These are phyloP conservation scores for Clusia tigrina DNA, from an alignment of 2,888 invertebrate species.

Conservation along the genomic window DNA sequence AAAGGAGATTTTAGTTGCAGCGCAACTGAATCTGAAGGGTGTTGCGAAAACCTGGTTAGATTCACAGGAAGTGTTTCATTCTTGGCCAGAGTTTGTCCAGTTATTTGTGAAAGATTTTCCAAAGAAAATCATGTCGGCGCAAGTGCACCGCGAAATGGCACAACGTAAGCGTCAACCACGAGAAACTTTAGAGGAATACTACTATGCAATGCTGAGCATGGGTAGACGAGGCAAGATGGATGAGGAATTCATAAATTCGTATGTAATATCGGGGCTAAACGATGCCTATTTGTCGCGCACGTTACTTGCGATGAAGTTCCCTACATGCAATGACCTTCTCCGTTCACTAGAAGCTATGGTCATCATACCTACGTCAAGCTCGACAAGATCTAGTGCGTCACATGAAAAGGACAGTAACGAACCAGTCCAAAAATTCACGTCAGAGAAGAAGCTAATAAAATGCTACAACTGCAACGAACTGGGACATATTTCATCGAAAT, in stretches of 20 bases:
- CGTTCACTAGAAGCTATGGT: constrained; percentile 29
- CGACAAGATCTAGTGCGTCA: not conserved
- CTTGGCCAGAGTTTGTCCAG: constrained; percentile 15
- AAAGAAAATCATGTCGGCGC: constrained; percentile 19
- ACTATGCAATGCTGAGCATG: constrained; percentile 31
- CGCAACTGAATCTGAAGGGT: constrained; percentile 19
- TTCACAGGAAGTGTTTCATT: constrained; percentile 16
- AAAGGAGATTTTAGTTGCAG: constrained; percentile 17
- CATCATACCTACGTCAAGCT: too few species aligned
- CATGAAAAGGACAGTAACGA: not conserved
- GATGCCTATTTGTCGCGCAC: constrained; percentile 28
- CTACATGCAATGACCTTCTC: constrained; percentile 26
- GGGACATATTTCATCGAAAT: constrained; percentile 4
- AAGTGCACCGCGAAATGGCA: constrained; percentile 26
- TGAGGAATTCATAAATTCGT: constrained; percentile 34
- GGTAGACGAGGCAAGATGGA: constrained; percentile 30
- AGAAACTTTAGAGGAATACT: constrained; percentile 29
- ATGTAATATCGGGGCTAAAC: constrained; percentile 33
- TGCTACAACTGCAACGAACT: constrained; percentile 6
- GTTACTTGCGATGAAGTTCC: constrained; percentile 28
- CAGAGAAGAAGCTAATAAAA: not conserved
- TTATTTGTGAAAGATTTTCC: constrained; percentile 23
- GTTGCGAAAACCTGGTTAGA: constrained; percentile 21
- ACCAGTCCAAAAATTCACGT: not conserved
- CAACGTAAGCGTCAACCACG: too few species aligned